Evolutionary conservation across 1,140 invertebrate species (phyloP).

Genomic region (Caenorhabditis remanei): DNA sequence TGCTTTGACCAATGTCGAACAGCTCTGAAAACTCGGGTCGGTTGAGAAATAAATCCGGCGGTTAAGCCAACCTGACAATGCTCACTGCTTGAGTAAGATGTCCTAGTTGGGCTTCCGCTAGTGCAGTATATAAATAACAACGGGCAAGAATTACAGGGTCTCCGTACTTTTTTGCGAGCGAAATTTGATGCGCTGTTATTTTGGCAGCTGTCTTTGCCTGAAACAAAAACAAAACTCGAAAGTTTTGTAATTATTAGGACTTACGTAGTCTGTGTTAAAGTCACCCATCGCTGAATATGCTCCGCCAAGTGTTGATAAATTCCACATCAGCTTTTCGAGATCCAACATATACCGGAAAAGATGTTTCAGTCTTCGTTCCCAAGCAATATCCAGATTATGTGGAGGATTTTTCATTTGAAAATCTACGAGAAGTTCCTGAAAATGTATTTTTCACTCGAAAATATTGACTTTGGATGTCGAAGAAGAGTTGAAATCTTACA

Average conservation of each 20-base stretch:
- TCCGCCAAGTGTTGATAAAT: conserved; percentile 59
- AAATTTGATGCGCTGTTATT: conserved; percentile 41
- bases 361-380: conserved; percentile 27
- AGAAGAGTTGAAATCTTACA: too few relatives aligned
- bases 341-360: conserved; percentile 28
- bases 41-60: background rate
- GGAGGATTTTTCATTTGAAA: conserved; percentile 1
- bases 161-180: conserved; percentile 31
- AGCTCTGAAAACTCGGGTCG: background rate
- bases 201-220: conserved; percentile 40
- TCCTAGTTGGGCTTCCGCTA: conserved; percentile 54
- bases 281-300: conserved; percentile 59
- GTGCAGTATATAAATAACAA: conserved; percentile 57
- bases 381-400: background rate
- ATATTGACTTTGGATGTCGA: too few relatives aligned
- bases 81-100: conserved; percentile 8
- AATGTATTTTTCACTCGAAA: too few relatives aligned
- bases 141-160: conserved; percentile 23
- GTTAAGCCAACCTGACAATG: conserved; percentile 20
- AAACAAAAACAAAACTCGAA: background rate
- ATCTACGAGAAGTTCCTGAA: background rate
- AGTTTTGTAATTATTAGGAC: background rate
- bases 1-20: conserved; percentile 11
- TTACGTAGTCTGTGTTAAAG: conserved; percentile 38
- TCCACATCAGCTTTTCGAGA: conserved; percentile 59